A percentile compares a stretch with the other conserved stretches of the same genome.
These are phyloP conservation scores for Agrochola lota DNA, from an alignment of 2,888 invertebrate species.

Conservation along the genomic window DNA sequence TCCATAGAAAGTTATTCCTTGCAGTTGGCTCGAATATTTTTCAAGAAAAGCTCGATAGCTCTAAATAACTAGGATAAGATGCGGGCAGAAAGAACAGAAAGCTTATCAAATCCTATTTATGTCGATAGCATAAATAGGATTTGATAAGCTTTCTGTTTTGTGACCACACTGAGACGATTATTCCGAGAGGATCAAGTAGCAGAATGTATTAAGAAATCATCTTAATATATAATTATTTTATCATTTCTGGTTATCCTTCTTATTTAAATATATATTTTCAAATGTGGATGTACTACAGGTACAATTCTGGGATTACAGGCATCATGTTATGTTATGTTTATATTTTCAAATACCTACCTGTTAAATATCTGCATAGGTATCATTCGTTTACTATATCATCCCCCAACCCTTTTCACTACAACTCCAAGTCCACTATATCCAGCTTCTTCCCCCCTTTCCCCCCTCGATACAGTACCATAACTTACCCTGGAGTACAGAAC, in stretches of 20 bases:
- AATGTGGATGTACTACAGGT: too few relatives aligned
- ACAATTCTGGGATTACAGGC: too few relatives aligned
- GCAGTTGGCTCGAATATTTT: neutral
- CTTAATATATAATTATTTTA: too few relatives aligned
- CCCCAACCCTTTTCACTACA: neutral
- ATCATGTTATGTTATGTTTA: too few relatives aligned
- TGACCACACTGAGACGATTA: neutral
- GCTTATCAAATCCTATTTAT: too few relatives aligned
- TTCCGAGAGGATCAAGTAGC: neutral
- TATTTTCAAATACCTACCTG: too few relatives aligned
- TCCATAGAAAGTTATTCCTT: neutral
- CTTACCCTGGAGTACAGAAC: slow-evolving; percentile 56
- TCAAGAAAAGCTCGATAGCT: neutral
- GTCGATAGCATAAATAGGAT: neutral
- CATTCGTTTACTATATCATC: neutral
- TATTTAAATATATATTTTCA: too few relatives aligned
- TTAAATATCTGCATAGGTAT: too few relatives aligned
- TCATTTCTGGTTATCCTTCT: neutral
- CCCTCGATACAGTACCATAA: slow-evolving; percentile 34
- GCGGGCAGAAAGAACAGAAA: too few relatives aligned
- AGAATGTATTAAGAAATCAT: too few relatives aligned
- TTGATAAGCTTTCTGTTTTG: neutral
- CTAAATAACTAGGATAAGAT: too few relatives aligned
- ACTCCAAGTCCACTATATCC: neutral
- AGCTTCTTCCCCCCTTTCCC: neutral